Evolutionary conservation across 2,888 invertebrate species (phyloP), one percentile per base, ranked within the genome.

Genomic region (Archips xylosteana): DNA sequence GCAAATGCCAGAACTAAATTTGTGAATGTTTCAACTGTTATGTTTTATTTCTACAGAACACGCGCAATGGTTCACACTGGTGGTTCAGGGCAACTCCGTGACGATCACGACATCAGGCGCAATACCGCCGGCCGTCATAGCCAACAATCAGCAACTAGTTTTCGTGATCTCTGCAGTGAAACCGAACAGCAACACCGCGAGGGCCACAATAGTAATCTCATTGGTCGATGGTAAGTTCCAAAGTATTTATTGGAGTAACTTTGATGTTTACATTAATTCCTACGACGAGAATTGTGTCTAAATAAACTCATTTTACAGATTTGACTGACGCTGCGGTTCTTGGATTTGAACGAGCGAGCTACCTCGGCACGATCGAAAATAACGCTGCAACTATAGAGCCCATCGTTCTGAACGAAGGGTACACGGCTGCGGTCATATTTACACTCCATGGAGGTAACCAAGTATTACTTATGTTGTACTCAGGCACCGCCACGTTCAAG

Each of bases 121-220:
- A 2, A 80, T 86, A 49, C 83, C 85, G 4, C 70, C 77, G 4
- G 78, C 78, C 13, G 77, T 83, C 2, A 32, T 84, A 39, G 75
- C 75, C 23, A 82, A 78, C 70, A 82, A 81, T 65, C 79, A 79
- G 32, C 81, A 81, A 51, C 75, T 85, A n/a, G 70, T 82, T 0
- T 82, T 84, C 45, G 63, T 76, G 4, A 70, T 84, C 36, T 74
- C 69, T 12, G 85, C 85, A 2, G 69, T 76, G 8, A 80, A 78
- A 47, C 71, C 76, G 10, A 80, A 79, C 36, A 79, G 78, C 57
- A 71, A 65, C 8, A 74, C 72, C 10, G 78, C 80, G 10, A 75
- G 77, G 47, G 73, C 83, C 0, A 81, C 82, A 0, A 77, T 84
- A 42, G 75, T 84, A 8, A 80, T 85, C 23, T 71, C 78, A 1